A percentile compares a stretch with the other conserved stretches of the same genome.
phyloP scores from a whole-genome alignment of 2,797 vertebrate species.

The Taeniopygia guttata region DNA sequence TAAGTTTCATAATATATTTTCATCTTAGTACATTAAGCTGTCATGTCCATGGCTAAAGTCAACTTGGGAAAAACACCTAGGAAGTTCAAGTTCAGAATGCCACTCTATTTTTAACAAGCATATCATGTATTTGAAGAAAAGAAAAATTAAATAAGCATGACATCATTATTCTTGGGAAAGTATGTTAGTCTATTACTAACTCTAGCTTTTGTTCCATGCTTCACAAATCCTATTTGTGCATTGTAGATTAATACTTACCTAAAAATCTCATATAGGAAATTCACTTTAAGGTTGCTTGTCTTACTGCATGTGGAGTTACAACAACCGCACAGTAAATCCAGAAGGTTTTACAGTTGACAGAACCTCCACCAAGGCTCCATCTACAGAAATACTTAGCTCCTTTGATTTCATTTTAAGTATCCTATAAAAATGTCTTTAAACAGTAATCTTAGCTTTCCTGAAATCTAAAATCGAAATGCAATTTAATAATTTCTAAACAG shows the following conservation, averaged over 20 bases:
- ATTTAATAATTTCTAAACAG: slow-evolving; percentile 57
- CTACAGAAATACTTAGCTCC: slow-evolving; percentile 65
- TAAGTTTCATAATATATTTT: background rate
- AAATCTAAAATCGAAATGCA: slow-evolving; percentile 67
- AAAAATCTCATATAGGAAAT: slow-evolving; percentile 52
- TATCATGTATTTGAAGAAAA: background rate
- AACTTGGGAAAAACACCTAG: background rate
- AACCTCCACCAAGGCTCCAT: slow-evolving; percentile 65
- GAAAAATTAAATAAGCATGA: background rate
- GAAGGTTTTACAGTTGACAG: slow-evolving; percentile 57
- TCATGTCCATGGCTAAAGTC: background rate
- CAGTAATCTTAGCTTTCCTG: slow-evolving; percentile 63
- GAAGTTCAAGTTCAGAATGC: background rate
- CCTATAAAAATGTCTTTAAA: slow-evolving; percentile 66
- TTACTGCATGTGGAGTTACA: slow-evolving; percentile 64
- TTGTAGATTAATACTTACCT: slow-evolving; percentile 51
- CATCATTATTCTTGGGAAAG: background rate
- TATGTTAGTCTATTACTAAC: slow-evolving; percentile 27
- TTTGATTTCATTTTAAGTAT: slow-evolving; percentile 66
- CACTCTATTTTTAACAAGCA: background rate
- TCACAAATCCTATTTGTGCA: slow-evolving; percentile 44
- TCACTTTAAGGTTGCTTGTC: slow-evolving; percentile 63
- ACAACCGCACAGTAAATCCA: slow-evolving; percentile 58
- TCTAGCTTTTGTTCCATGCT: slow-evolving; percentile 45
- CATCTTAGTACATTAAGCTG: background rate